These are phyloP conservation scores for Aphis gossypii DNA, from an alignment of 1,140 invertebrate genomes.

Conservation along the genomic window DNA sequence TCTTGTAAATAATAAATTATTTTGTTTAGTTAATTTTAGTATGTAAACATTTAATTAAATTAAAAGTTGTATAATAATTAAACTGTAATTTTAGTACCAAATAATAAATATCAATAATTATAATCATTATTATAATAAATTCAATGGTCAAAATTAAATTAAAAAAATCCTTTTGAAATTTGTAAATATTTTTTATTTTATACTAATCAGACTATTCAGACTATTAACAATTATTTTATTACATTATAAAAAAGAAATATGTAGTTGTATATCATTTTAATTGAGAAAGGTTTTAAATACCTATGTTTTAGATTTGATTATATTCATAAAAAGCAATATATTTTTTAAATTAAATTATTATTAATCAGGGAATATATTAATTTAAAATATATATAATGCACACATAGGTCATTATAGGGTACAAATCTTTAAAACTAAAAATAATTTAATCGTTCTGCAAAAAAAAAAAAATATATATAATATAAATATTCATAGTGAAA, in stretches of 20 bases:
- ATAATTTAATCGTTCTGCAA: neutral
- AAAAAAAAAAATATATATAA: neutral
- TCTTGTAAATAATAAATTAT: neutral
- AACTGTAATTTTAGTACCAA: neutral
- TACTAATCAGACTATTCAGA: neutral
- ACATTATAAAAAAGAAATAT: neutral
- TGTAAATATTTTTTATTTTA: slow-evolving; percentile 1
- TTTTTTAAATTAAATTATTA: neutral
- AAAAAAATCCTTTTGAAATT: neutral
- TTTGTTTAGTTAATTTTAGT: neutral
- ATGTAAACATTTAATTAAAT: neutral
- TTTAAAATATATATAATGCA: neutral
- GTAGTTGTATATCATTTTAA: neutral
- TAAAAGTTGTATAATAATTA: neutral
- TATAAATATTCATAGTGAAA: neutral
- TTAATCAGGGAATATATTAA: neutral
- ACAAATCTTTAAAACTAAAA: neutral
- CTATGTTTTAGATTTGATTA: neutral
- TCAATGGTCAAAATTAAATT: neutral
- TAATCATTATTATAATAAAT: neutral
- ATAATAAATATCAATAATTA: neutral
- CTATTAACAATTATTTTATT: neutral
- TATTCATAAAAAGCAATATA: neutral
- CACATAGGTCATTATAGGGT: neutral
- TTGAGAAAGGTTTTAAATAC: neutral